Evolutionary conservation across 2,797 vertebrate genomes (phyloP).

Genomic region (Diglossa cyanea): DNA sequence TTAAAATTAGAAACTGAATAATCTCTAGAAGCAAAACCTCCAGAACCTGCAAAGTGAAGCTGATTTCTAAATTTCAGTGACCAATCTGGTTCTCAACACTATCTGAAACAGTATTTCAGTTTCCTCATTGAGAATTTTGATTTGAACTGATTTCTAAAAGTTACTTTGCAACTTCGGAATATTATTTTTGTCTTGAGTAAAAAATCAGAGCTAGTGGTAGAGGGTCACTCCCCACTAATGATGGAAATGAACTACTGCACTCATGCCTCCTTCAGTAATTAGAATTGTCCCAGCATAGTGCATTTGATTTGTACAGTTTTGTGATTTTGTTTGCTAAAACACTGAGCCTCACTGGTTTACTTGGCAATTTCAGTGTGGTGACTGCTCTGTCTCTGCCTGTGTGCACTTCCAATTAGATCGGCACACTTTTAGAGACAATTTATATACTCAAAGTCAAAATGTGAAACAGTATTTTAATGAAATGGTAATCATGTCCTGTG

Average conservation of each 20-base stretch:
- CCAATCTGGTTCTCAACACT: neutral
- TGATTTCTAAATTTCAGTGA: neutral
- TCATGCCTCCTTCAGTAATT: neutral
- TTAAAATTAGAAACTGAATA: neutral
- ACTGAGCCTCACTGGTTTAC: neutral
- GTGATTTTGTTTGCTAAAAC: neutral
- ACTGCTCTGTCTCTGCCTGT: neutral
- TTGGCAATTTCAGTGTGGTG: neutral
- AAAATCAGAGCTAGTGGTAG: neutral
- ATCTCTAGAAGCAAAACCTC: neutral
- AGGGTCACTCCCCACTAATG: neutral
- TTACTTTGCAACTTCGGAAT: neutral
- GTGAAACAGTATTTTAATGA: neutral
- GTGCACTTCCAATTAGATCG: neutral
- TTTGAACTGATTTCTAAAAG: neutral
- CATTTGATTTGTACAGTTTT: neutral
- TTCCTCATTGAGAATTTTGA: neutral
- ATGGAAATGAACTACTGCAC: neutral
- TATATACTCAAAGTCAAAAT: neutral
- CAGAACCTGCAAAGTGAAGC: neutral
- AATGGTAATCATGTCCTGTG: neutral
- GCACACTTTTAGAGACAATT: neutral
- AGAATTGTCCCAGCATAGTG: neutral
- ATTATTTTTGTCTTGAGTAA: neutral
- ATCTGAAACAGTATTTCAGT: neutral